A percentile compares a stretch with the other conserved stretches of the same genome.
Conservation (phyloP, 1,140 invertebrate genomes). For the Lysiphlebus fabarum region DNA sequence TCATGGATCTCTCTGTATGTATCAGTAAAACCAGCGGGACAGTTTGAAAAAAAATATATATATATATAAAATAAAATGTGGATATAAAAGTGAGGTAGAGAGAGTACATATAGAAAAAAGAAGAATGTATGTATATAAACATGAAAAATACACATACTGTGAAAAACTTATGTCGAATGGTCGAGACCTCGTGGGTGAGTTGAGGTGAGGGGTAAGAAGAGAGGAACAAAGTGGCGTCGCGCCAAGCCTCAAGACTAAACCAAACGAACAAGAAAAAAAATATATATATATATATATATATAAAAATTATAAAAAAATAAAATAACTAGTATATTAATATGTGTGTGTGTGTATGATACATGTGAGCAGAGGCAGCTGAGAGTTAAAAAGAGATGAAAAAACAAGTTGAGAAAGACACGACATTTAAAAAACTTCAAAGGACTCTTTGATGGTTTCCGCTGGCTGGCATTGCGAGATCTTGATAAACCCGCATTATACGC, state of each 20-base stretch:
- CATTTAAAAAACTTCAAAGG: constrained; percentile 45
- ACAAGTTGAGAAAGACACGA: constrained; percentile 39
- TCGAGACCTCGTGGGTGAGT: too few species aligned
- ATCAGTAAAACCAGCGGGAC: neutral
- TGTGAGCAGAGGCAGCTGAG: neutral
- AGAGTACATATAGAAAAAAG: neutral
- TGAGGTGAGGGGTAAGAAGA: constrained; percentile 5
- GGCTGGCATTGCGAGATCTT: constrained; percentile 47
- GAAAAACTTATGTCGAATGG: too few species aligned
- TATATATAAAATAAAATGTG: too few species aligned
- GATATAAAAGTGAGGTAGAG: constrained; percentile 16
- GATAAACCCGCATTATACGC: constrained; percentile 50
- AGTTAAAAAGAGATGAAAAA: constrained; percentile 34
- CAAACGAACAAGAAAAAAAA: constrained; percentile 16
- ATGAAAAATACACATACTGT: constrained; percentile 3
- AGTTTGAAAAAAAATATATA: neutral
- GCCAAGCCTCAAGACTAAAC: constrained; percentile 18
- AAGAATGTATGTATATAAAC: constrained; percentile 1
- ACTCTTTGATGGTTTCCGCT: constrained; percentile 51
- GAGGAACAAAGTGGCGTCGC: constrained; percentile 21
- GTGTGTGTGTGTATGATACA: too few species aligned
- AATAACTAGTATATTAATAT: too few species aligned
- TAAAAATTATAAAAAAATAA: too few species aligned
- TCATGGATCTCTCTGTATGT: neutral
- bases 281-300: too few species aligned